Base-by-base conservation (phyloP, 2,113 vertebrate genomes). In the Pachypanchax playfairii region DNA sequence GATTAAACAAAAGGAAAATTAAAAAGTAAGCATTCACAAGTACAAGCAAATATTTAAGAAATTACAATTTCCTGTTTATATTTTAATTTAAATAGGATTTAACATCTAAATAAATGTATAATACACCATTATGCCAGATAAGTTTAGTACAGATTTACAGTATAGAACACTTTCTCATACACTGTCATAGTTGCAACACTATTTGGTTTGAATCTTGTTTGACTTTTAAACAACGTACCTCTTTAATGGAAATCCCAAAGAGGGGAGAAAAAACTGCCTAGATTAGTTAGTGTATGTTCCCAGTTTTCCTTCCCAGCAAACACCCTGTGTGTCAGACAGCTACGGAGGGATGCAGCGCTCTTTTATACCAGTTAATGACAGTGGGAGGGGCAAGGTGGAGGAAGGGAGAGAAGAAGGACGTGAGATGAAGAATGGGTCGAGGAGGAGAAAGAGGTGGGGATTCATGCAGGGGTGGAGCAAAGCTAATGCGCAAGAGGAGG, bases 311-410 rank as follows among this genome's bases (percentile, higher is more conserved):
- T 85, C 78, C 64, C 73, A 72, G 75, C 25, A 73, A 80, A 85
- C 79, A 80, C 79, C 79, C 80, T 17, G 61, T 60, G 73, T 85
- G 82, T 85, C 80, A 79, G 75, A 54, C 80, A 82, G 75, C 73
- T 49, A 54, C 24, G 48, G 69, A 60, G 55, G 74, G 84, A 84
- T 82, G 69, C 61, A 79, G 70, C 63, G 80, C 80, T 84, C 68
- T 88, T 90, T 84, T 90, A 87, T 86, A 81, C 65, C 39, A 60
- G 77, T 79, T 83, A 83, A 83, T 84, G 84, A 85, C 62, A 66
- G 73, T 24, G 82, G 80, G 82, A 82, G 87, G 85, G 71, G 65
- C 78, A 76, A 84, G 69, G 81, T 77, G 82, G 86, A 85, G 81
- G 79, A 85, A 77, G 80, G 73, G 70, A 84, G 59, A 63, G 51